Evolutionary conservation across 2,888 invertebrate species (phyloP).

Genomic region (Oxystoma pomonae): DNA sequence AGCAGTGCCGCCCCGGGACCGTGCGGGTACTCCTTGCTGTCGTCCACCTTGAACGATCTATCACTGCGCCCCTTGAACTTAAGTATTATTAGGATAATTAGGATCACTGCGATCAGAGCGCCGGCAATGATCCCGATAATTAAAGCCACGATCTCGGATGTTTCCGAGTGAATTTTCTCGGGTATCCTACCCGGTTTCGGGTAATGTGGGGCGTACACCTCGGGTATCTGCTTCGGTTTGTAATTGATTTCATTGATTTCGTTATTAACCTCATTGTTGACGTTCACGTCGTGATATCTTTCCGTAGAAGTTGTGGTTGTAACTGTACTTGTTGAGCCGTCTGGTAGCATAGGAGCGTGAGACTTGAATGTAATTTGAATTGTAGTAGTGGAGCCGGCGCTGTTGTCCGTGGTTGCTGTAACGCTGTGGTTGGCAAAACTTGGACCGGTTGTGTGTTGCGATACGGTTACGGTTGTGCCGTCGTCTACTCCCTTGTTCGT

Average conservation of each 20-base stretch:
- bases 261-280: conserved; percentile 20
- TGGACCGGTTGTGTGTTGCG: conserved; percentile 16
- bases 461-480: conserved; percentile 30
- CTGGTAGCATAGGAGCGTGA: conserved; percentile 12
- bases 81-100: conserved; percentile 85
- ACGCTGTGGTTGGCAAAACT: background rate
- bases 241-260: conserved; percentile 18
- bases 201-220: conserved; percentile 3
- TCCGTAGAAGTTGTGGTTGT: conserved; percentile 20
- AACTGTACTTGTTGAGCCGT: conserved; percentile 22
- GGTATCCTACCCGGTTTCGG: conserved; percentile 1
- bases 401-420: conserved; percentile 8
- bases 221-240: background rate
- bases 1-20: conserved; percentile 77
- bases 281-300: conserved; percentile 15
- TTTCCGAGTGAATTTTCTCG: conserved; percentile 57
- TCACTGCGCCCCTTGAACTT: conserved; percentile 84
- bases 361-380: conserved; percentile 13
- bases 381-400: conserved; percentile 12
- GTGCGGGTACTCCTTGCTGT: conserved; percentile 68
- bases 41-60: conserved; percentile 90
- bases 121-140: conserved; percentile 89
- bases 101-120: conserved; percentile 83
- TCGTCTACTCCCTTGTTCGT: conserved; percentile 37
- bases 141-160: conserved; percentile 69